Evolutionary conservation across 1,140 invertebrate species (phyloP).

Genomic region (Sitobion miscanthi): DNA sequence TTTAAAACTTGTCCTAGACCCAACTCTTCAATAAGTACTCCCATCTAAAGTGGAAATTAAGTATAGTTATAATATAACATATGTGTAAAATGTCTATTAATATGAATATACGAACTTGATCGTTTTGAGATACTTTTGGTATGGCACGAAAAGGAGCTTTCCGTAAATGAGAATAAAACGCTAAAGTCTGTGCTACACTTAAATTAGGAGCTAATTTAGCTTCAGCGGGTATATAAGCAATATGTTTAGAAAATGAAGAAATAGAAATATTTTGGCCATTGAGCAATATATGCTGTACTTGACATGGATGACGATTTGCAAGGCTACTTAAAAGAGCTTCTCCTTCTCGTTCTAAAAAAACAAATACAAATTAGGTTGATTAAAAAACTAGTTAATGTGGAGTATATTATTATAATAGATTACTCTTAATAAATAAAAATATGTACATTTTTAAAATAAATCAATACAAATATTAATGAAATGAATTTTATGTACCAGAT

Average conservation of each 20-base stretch:
- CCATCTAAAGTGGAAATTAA: conserved; percentile 69
- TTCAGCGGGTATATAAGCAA: conserved; percentile 72
- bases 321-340: conserved; percentile 82
- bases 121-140: conserved; percentile 59
- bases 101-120: conserved; percentile 57
- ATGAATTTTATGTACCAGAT: conserved; percentile 62
- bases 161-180: conserved; percentile 59
- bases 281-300: conserved; percentile 80
- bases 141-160: conserved; percentile 57
- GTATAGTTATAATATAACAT: background rate
- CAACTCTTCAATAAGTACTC: conserved; percentile 85
- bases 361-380: background rate
- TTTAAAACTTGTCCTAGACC: conserved; percentile 83
- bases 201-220: conserved; percentile 64
- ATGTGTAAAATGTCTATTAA: background rate
- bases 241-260: conserved; percentile 71
- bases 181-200: conserved; percentile 63
- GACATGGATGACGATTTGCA: conserved; percentile 73
- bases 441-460: background rate
- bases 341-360: conserved; percentile 71
- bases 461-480: background rate
- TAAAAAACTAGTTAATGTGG: background rate
- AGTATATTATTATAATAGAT: background rate
- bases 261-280: conserved; percentile 83
- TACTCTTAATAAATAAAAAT: background rate